A percentile compares a stretch with the other conserved stretches of the same genome.
phyloP scores from a whole-genome alignment of 2,113 vertebrate species.

The Alosa alosa region DNA sequence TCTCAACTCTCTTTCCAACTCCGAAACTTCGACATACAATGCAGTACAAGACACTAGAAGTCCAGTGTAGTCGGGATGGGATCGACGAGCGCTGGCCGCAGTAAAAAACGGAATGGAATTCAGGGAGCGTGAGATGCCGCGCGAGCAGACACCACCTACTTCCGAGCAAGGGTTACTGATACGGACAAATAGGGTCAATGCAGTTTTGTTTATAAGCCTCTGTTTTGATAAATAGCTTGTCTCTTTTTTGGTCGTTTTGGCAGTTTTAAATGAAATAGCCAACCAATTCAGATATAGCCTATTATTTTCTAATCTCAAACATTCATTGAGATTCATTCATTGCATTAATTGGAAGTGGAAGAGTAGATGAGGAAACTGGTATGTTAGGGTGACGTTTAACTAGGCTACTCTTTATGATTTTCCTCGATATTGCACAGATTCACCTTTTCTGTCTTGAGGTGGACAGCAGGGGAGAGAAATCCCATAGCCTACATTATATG shows the following conservation, averaged over 20 bases:
- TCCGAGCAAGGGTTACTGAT: not conserved
- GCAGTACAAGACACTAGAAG: constrained; percentile 60
- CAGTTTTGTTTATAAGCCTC: not conserved
- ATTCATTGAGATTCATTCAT: not conserved
- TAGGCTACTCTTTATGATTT: no score
- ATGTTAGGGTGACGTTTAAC: no score
- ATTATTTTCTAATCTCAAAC: not conserved
- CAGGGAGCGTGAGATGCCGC: constrained; percentile 55
- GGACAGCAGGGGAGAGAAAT: not conserved
- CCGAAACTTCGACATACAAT: constrained; percentile 53
- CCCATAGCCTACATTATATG: not conserved
- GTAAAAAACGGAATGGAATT: constrained; percentile 74
- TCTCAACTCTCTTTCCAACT: constrained; percentile 45
- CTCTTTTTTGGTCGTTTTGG: not conserved
- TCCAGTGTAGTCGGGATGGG: constrained; percentile 50
- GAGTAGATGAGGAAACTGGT: no score
- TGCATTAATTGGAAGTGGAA: not conserved
- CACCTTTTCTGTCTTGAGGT: not conserved
- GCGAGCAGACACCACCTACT: constrained; percentile 54
- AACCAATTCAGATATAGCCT: not conserved
- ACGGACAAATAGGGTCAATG: not conserved
- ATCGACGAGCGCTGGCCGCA: constrained; percentile 32
- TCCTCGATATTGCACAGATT: not conserved
- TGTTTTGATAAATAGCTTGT: not conserved
- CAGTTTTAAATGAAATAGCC: not conserved